These are phyloP conservation scores for Adelges cooleyi DNA, from an alignment of 1,140 invertebrate species.

Conservation along the genomic window DNA sequence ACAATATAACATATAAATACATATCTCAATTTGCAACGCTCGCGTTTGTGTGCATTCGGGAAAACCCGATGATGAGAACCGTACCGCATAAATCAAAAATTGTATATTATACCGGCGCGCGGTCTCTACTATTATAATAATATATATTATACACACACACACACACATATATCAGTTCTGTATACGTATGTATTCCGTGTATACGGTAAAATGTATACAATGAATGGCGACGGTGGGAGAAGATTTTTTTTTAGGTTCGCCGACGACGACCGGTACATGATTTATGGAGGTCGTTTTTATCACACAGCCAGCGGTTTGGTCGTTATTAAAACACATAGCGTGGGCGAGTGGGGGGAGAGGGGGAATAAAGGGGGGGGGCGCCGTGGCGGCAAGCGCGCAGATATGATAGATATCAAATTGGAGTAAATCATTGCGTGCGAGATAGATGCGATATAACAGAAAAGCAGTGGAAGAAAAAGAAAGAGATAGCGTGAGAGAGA, in stretches of 20 bases:
- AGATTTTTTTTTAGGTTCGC: slow-evolving; percentile 7
- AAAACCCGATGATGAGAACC: slow-evolving; percentile 14
- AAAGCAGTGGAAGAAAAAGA: neutral
- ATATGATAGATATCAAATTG: slow-evolving; percentile 20
- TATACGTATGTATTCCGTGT: too few species aligned
- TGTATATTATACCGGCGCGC: neutral
- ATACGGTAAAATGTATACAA: too few species aligned
- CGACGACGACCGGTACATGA: slow-evolving; percentile 3
- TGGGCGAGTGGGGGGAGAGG: neutral
- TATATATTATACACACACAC: neutral
- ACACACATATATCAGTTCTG: neutral
- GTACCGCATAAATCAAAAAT: slow-evolving; percentile 2
- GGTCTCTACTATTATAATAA: too few species aligned
- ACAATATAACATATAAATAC: neutral
- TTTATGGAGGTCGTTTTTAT: slow-evolving; percentile 28
- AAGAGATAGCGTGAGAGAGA: neutral
- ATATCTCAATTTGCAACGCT: slow-evolving; percentile 27
- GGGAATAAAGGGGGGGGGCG: too few species aligned
- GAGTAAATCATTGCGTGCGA: slow-evolving; percentile 23
- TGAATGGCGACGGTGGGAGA: neutral
- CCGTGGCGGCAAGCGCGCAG: neutral
- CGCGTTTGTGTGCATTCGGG: neutral
- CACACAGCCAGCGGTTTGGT: slow-evolving; percentile 19
- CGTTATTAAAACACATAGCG: neutral
- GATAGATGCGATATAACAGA: neutral